These are phyloP conservation scores for Drosophila subpulchrella DNA, from an alignment of 1,140 invertebrate genomes.

Conservation along the genomic window DNA sequence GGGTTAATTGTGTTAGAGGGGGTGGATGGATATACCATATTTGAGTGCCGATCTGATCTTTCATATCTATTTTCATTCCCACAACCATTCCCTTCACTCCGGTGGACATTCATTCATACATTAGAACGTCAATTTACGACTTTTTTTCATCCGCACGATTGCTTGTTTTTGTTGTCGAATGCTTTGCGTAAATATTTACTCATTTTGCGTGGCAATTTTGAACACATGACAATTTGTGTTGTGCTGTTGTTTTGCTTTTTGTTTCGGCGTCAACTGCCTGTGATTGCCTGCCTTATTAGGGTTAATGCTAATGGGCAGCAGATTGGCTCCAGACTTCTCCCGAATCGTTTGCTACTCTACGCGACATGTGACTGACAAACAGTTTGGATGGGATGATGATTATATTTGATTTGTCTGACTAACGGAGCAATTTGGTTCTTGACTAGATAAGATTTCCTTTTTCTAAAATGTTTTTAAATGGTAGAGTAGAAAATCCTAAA, in stretches of 20 bases:
- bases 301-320: conserved; percentile 46
- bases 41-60: conserved; percentile 8
- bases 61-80: background rate
- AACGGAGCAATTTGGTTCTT: too few relatives aligned
- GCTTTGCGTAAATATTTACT: conserved; percentile 72
- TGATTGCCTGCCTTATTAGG: conserved; percentile 51
- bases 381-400: background rate
- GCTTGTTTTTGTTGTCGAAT: conserved; percentile 39
- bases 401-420: background rate
- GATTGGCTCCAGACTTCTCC: conserved; percentile 14
- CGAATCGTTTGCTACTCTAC: conserved; percentile 8
- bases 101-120: conserved; percentile 38
- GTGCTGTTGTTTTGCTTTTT: conserved; percentile 20
- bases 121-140: conserved; percentile 63
- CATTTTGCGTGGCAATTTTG: conserved; percentile 75
- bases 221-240: conserved; percentile 73
- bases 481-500: too few relatives aligned
- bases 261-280: conserved; percentile 10
- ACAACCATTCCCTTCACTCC: background rate
- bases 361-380: conserved; percentile 4
- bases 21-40: conserved; percentile 7
- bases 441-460: too few relatives aligned
- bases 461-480: too few relatives aligned
- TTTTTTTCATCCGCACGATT: conserved; percentile 26
- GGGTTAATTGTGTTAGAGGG: conserved; percentile 23